Percentiles rank a stretch among this genome's conserved stretches.
Evolutionary conservation across 2,888 invertebrate species (phyloP).

Genomic region (Gymnoscelis rufifasciata): DNA sequence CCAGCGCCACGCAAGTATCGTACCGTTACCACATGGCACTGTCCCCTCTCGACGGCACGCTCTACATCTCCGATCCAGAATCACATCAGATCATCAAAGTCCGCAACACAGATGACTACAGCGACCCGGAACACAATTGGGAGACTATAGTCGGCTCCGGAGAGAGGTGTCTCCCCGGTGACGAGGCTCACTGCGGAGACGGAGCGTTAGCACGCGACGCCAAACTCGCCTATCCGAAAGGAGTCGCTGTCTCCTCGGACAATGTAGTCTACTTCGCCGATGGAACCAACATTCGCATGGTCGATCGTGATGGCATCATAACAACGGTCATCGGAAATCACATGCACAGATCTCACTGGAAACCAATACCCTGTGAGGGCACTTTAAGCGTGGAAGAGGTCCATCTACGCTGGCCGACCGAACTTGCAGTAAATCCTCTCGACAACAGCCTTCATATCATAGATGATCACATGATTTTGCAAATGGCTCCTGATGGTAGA

Average conservation of each 20-base stretch:
- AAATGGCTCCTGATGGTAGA: constrained; percentile 93
- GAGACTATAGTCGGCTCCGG: constrained; percentile 97
- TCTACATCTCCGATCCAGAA: constrained; percentile 97
- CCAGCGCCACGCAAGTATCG: constrained; percentile 93
- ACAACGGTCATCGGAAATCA: constrained; percentile 95
- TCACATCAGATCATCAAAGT: constrained; percentile 95
- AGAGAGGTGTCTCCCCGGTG: constrained; percentile 94
- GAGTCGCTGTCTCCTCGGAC: constrained; percentile 95
- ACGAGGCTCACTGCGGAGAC: constrained; percentile 97
- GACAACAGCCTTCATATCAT: constrained; percentile 97
- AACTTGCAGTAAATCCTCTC: constrained; percentile 94
- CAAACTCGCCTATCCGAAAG: constrained; percentile 96
- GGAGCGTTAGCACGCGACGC: constrained; percentile 95
- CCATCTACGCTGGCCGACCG: constrained; percentile 97
- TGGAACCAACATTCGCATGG: constrained; percentile 95
- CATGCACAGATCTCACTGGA: constrained; percentile 96
- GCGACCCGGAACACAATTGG: constrained; percentile 94
- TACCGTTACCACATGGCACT: constrained; percentile 98
- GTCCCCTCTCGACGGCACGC: constrained; percentile 94
- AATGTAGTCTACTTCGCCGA: constrained; percentile 97
- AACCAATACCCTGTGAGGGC: constrained; percentile 94
- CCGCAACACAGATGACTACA: constrained; percentile 88
- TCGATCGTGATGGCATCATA: constrained; percentile 94
- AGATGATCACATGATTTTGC: constrained; percentile 96
- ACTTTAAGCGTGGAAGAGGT: constrained; percentile 95